Conservation (phyloP, 2,113 vertebrate species). For the Gasterosteus aculeatus region DNA sequence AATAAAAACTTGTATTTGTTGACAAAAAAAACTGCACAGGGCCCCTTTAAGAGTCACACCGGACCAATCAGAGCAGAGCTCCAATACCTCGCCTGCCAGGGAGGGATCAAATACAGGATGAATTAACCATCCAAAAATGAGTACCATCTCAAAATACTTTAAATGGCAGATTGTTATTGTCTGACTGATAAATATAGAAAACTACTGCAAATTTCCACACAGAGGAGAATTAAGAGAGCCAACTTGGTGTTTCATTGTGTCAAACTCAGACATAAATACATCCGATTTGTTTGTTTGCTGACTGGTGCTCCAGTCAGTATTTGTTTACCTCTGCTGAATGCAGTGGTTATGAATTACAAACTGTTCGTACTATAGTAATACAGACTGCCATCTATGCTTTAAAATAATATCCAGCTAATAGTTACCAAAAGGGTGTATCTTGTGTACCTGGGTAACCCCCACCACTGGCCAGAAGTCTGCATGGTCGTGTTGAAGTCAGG, state of each 20-base stretch:
- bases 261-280: background rate
- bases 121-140: background rate
- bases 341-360: background rate
- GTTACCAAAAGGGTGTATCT: conserved; percentile 4
- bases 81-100: background rate
- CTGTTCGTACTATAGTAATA: background rate
- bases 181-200: background rate
- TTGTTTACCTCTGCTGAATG: background rate
- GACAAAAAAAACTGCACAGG: background rate
- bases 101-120: background rate
- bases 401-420: background rate
- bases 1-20: background rate
- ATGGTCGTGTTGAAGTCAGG: conserved; percentile 18
- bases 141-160: background rate
- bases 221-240: background rate
- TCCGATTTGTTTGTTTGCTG: background rate
- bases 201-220: background rate
- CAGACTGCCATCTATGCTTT: background rate
- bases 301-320: background rate
- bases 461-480: conserved; percentile 1
- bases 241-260: background rate
- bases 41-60: background rate
- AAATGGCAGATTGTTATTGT: background rate
- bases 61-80: background rate
- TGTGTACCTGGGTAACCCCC: conserved; percentile 14